phyloP scores from a whole-genome alignment of 2,113 vertebrate genomes.

The Jaculus jaculus region DNA sequence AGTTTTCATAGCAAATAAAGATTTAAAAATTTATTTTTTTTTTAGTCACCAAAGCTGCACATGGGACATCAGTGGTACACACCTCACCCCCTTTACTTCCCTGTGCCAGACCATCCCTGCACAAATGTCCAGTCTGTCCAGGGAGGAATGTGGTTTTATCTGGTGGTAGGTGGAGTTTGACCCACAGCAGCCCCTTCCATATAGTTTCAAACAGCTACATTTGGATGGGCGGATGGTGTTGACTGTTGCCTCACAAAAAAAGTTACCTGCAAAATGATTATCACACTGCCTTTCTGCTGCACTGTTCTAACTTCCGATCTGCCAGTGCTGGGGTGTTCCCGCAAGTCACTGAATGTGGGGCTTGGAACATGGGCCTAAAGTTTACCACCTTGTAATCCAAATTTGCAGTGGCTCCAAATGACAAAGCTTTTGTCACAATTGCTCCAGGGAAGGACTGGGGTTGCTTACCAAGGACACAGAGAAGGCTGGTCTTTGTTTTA shows the following conservation, averaged over 20 bases:
- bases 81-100: no score
- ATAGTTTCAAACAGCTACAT: background rate
- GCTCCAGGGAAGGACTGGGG: background rate
- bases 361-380: background rate
- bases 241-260: background rate
- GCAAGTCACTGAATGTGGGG: background rate
- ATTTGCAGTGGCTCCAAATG: background rate
- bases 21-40: no score
- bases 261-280: background rate
- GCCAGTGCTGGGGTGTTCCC: no score
- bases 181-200: background rate
- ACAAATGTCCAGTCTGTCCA: background rate
- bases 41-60: no score
- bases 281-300: background rate
- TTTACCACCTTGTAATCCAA: background rate
- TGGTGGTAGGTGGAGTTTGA: no score
- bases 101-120: background rate
- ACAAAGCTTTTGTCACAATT: background rate
- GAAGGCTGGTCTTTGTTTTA: background rate
- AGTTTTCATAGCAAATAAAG: no score
- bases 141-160: background rate
- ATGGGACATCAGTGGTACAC: no score
- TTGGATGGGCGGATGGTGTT: background rate
- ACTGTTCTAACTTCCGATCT: background rate
- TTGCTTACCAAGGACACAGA: background rate